A percentile compares a stretch with the other conserved stretches of the same genome.
phyloP scores from a whole-genome alignment of 2,888 invertebrate genomes.

The Gandaritis pyraliata region DNA sequence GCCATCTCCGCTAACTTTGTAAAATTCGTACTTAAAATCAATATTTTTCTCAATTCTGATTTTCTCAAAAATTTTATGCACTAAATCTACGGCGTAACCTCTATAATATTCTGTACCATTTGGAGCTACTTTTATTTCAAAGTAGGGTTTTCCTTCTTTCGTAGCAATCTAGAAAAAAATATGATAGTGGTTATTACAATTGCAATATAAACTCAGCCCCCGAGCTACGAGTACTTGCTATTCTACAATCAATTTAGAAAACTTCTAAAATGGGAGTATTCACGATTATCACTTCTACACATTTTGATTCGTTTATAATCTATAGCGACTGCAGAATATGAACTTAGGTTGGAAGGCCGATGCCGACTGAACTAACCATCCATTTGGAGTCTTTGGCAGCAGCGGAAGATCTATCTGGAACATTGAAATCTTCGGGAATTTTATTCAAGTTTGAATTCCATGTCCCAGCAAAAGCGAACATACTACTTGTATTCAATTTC shows the following conservation, averaged over 20 bases:
- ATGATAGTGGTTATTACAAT: neutral
- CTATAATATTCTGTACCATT: constrained; percentile 80
- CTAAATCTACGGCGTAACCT: constrained; percentile 95
- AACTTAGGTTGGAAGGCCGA: too few relatives aligned
- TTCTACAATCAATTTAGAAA: too few relatives aligned
- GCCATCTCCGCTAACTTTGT: constrained; percentile 85
- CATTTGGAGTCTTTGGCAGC: constrained; percentile 82
- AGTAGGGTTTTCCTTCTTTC: constrained; percentile 63
- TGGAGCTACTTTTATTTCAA: constrained; percentile 49
- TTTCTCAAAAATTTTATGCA: constrained; percentile 86
- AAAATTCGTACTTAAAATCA: constrained; percentile 86
- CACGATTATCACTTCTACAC: too few relatives aligned
- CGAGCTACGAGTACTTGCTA: too few relatives aligned
- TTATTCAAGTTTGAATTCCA: constrained; percentile 78
- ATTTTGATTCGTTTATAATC: too few relatives aligned
- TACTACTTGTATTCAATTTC: constrained; percentile 77
- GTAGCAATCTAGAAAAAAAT: constrained; percentile 85
- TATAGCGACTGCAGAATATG: too few relatives aligned
- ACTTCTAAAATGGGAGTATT: too few relatives aligned
- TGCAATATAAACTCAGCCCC: too few relatives aligned
- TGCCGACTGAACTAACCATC: constrained; percentile 78
- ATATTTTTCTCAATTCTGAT: constrained; percentile 56
- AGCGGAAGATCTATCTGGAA: constrained; percentile 61
- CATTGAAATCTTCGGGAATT: constrained; percentile 54
- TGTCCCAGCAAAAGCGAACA: constrained; percentile 81